Conservation (phyloP, 2,113 vertebrate genomes). For the Dipodomys merriami region DNA sequence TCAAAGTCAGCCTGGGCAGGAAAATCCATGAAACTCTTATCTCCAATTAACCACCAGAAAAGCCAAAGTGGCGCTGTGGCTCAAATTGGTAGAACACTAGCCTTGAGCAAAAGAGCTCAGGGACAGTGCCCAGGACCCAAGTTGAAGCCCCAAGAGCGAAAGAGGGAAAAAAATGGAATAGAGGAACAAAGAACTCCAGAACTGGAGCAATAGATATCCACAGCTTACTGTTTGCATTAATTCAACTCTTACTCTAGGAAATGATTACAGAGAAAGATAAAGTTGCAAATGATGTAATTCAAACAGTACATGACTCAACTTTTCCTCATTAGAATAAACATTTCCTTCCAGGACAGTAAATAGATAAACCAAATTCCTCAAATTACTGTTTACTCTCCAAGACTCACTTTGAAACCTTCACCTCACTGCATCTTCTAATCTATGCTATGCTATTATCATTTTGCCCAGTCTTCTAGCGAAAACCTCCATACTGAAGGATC, state of each 20-base stretch:
- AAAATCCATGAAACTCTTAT: too few species aligned
- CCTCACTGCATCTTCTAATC: background rate
- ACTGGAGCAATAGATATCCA: background rate
- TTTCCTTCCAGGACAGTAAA: background rate
- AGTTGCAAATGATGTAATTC: background rate
- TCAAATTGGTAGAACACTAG: too few species aligned
- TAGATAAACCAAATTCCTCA: background rate
- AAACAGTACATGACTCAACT: background rate
- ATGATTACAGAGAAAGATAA: background rate
- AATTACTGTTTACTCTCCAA: slow-evolving; percentile 1
- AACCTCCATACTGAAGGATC: background rate
- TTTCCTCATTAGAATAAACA: background rate
- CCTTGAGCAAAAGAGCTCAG: too few species aligned
- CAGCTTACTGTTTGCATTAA: background rate
- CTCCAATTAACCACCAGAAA: too few species aligned
- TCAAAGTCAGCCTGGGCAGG: too few species aligned
- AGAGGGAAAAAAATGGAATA: too few species aligned
- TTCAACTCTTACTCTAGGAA: background rate
- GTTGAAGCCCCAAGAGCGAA: too few species aligned
- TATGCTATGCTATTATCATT: background rate
- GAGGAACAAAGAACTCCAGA: background rate
- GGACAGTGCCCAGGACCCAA: too few species aligned
- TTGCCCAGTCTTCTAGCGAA: background rate
- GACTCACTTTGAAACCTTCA: background rate
- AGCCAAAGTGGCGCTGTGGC: too few species aligned